Evolutionary conservation across 2,797 vertebrate species (phyloP).

Genomic region (Chromobotia macracanthus): DNA sequence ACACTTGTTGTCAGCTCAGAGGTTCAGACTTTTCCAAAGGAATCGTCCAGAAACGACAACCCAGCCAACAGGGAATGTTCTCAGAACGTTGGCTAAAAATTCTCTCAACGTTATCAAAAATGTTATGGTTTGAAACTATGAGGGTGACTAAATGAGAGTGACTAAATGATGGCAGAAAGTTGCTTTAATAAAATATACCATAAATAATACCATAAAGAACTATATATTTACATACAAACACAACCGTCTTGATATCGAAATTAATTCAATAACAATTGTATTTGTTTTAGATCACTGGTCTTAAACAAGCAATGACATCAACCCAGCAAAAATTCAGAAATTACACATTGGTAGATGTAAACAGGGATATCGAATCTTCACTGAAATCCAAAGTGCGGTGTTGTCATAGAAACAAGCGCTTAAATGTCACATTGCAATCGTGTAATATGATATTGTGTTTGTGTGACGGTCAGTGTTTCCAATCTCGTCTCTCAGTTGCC

Average conservation of each 20-base stretch:
- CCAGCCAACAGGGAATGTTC: no score
- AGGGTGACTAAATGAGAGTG: no score
- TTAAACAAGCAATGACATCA: conserved; percentile 14
- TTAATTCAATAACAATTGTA: neutral
- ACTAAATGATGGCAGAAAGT: no score
- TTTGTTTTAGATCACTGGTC: neutral
- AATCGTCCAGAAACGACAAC: no score
- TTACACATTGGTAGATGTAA: neutral
- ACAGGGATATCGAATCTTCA: conserved; percentile 19
- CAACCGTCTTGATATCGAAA: neutral
- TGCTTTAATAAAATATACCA: conserved; percentile 67
- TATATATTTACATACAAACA: conserved; percentile 7
- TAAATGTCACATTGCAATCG: conserved; percentile 38
- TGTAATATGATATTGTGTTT: conserved; percentile 29
- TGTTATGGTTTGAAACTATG: no score
- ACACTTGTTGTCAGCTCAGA: conserved; percentile 17
- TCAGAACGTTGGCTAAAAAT: no score
- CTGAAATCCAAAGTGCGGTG: conserved; percentile 42
- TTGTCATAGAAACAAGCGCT: conserved; percentile 41
- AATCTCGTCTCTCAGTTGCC: conserved; percentile 26
- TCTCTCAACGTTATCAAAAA: no score
- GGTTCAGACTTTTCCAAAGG: no score
- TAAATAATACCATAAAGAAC: conserved; percentile 32
- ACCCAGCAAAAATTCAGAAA: conserved; percentile 40
- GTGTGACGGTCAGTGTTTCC: conserved; percentile 25